Evolutionary conservation across 2,113 vertebrate species (phyloP), one percentile per base, ranked within the genome.

Genomic region (Xenotilapia leptura): DNA sequence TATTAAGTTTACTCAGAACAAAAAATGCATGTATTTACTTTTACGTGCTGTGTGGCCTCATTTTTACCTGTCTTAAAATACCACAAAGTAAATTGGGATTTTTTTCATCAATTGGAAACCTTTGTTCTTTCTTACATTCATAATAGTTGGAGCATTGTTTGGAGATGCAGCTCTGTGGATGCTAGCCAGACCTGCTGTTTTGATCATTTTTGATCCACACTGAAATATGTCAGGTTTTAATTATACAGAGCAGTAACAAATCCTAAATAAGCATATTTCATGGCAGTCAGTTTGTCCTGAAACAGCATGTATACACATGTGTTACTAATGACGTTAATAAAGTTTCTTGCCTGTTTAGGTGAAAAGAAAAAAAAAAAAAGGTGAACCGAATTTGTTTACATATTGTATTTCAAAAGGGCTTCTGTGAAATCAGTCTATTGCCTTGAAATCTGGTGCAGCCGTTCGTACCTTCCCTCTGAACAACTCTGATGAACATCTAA

Each of bases 1-100:
- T 40, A 23, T 86, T 19, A 86, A 88, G 58, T 92, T 90, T 60
- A 77, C 6, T 12, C 51, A 49, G 31, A 33, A 89, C 75, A 83
- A 23, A 80, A 55, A 28, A 77, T 47, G 11, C 33, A 19, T 26
- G 11, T 36, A 21, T 88, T 89, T 80, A 38, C 42, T 86, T 81
- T 82, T 12, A 5, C 12, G 2, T 17, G 6, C 42, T 79, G 5
- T 21, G 36, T 79, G 47, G 45, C 65, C n/a, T 86, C n/a, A 4
- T 55, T 83, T 80, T 13, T 75, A 28, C 36, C 19, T 23, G 14
- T 40, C 33, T 81, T 60, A 23, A 85, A 85, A 86, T 26, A 62
- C 6, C 14, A 36, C 31, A 31, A 36, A 40, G 56, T 47, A 9
- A 60, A 70, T 17, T 77, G 40, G 47, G 5, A 84, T 45, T 54